phyloP scores from a whole-genome alignment of 2,888 invertebrate species.

The Willowsia nigromaculata region DNA sequence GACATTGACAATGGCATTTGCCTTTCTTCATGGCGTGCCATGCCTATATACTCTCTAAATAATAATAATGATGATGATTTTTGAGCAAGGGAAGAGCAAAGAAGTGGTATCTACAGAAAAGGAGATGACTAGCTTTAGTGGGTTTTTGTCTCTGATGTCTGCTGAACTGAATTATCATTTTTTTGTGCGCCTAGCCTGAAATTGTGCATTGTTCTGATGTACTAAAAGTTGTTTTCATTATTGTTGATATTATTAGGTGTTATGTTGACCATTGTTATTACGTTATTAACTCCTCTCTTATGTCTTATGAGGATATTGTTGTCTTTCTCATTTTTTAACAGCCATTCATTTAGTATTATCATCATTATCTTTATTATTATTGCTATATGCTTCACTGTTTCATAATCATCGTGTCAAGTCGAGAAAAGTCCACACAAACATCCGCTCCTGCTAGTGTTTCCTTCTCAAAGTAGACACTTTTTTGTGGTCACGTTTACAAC shows the following conservation, averaged over 20 bases:
- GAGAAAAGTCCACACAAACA: background rate
- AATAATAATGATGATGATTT: background rate
- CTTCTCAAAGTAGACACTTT: background rate
- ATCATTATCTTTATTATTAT: background rate
- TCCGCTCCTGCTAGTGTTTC: constrained; percentile 15
- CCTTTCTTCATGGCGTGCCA: constrained; percentile 19
- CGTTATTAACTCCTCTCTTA: constrained; percentile 23
- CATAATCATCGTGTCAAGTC: constrained; percentile 21
- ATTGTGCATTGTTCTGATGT: constrained; percentile 41
- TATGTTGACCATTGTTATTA: constrained; percentile 48
- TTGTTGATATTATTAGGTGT: constrained; percentile 56
- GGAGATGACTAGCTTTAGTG: constrained; percentile 8
- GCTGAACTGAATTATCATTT: constrained; percentile 25
- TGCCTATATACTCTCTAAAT: background rate
- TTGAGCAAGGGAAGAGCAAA: background rate
- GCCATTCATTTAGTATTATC: constrained; percentile 34
- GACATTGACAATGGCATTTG: constrained; percentile 69
- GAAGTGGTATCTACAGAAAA: background rate
- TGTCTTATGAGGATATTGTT: constrained; percentile 1
- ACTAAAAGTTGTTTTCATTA: constrained; percentile 16
- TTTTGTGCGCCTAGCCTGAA: background rate
- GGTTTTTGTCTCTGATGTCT: background rate
- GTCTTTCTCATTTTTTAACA: background rate
- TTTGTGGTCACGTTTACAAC: constrained; percentile 39
- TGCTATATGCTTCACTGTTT: background rate